Evolutionary conservation across 2,113 vertebrate species (phyloP).

Genomic region (Takifugu flavidus): DNA sequence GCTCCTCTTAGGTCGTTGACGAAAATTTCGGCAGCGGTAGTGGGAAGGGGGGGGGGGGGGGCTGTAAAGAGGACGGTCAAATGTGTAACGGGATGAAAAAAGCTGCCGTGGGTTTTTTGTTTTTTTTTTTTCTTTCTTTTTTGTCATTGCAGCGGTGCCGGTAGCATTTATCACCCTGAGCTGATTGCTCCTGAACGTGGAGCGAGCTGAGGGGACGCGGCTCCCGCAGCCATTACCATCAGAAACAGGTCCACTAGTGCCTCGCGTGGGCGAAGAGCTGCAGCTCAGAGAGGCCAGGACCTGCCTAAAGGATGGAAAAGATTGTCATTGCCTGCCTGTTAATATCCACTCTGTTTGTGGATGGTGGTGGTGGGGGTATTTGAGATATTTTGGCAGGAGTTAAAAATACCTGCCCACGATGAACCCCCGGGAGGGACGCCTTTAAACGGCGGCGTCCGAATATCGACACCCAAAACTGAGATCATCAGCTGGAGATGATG

Average conservation of each 20-base stretch:
- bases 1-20: conserved; percentile 41
- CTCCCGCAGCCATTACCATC: conserved; percentile 75
- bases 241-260: conserved; percentile 71
- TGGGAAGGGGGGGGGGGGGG: background rate
- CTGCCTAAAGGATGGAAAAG: conserved; percentile 62
- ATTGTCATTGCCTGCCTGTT: conserved; percentile 59
- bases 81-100: conserved; percentile 6
- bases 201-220: conserved; percentile 76
- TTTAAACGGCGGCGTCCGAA: conserved; percentile 24
- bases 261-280: conserved; percentile 37
- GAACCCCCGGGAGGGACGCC: conserved; percentile 22
- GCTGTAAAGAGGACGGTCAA: conserved; percentile 50
- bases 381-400: conserved; percentile 18
- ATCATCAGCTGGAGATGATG: conserved; percentile 27
- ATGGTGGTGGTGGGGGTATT: conserved; percentile 15
- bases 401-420: conserved; percentile 37
- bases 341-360: conserved; percentile 28
- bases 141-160: conserved; percentile 41
- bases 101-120: too few species aligned
- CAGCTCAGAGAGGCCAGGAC: conserved; percentile 35
- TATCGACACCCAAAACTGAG: conserved; percentile 18
- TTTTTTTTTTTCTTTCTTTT: conserved; percentile 13
- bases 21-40: conserved; percentile 13
- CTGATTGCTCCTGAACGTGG: conserved; percentile 70
- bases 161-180: conserved; percentile 68